Conservation (phyloP, 2,797 vertebrate genomes). For the Sparidentex hasta region DNA sequence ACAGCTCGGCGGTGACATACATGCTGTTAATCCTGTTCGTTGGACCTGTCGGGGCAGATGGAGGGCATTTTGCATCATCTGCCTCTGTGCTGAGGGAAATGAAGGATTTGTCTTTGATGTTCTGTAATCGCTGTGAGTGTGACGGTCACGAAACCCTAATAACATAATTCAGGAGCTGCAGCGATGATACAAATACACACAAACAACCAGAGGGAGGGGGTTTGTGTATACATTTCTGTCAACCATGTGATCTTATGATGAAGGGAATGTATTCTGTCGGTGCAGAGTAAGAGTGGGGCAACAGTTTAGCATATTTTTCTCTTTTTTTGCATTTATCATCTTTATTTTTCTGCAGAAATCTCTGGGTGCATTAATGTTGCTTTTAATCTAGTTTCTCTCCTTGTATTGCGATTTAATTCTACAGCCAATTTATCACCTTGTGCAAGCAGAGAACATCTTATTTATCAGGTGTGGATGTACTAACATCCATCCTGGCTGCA, state of each 20-base stretch:
- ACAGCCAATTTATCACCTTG: neutral
- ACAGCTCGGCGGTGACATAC: slow-evolving; percentile 46
- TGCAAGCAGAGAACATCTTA: neutral
- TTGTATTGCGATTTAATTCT: neutral
- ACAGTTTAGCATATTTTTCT: neutral
- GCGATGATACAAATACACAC: slow-evolving; percentile 34
- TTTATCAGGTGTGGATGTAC: neutral
- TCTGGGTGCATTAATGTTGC: neutral
- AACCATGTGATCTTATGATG: slow-evolving; percentile 9
- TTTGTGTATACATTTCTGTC: neutral
- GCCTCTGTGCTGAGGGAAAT: slow-evolving; percentile 50
- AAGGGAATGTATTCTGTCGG: neutral
- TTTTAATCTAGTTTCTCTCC: neutral
- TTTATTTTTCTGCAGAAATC: slow-evolving; percentile 1
- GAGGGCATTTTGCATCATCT: slow-evolving; percentile 49
- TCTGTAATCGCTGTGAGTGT: slow-evolving; percentile 61
- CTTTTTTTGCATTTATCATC: neutral
- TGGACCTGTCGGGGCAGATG: slow-evolving; percentile 34
- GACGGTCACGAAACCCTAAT: slow-evolving; percentile 49
- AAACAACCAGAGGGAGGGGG: slow-evolving; percentile 20
- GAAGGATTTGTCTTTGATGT: slow-evolving; percentile 75
- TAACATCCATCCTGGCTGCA: neutral
- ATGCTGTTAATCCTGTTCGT: slow-evolving; percentile 63
- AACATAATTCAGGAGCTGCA: slow-evolving; percentile 44
- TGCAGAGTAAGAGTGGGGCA: neutral